These are phyloP conservation scores for Ispidina lecontei DNA, from an alignment of 2,797 vertebrate species.

Conservation along the genomic window DNA sequence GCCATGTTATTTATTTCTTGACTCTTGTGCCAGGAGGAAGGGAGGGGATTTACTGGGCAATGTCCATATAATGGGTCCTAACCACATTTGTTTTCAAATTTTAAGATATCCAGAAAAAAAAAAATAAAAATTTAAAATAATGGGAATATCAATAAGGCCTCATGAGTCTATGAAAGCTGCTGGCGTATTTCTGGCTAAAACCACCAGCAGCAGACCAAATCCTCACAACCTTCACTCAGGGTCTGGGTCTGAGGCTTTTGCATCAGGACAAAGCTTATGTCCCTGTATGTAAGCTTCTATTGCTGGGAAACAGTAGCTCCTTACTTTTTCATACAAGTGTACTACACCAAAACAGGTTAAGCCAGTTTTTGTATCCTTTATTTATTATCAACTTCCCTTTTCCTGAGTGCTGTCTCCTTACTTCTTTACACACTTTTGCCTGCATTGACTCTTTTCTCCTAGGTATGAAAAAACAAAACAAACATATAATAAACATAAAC, in stretches of 20 bases:
- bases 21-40: neutral
- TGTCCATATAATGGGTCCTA: neutral
- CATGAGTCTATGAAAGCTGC: neutral
- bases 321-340: neutral
- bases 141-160: neutral
- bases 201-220: neutral
- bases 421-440: rapidly evolving
- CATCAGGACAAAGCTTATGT: neutral
- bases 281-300: neutral
- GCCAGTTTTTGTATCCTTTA: neutral
- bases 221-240: neutral
- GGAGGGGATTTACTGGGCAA: neutral
- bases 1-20: neutral
- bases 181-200: neutral
- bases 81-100: neutral
- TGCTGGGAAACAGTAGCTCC: neutral
- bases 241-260: neutral
- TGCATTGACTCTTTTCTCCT: neutral
- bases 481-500: neutral
- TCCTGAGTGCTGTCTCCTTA: neutral
- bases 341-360: neutral
- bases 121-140: too few species aligned
- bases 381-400: neutral
- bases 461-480: neutral
- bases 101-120: neutral